Conservation (phyloP, 2,113 vertebrate genomes). For the Sterna hirundo region DNA sequence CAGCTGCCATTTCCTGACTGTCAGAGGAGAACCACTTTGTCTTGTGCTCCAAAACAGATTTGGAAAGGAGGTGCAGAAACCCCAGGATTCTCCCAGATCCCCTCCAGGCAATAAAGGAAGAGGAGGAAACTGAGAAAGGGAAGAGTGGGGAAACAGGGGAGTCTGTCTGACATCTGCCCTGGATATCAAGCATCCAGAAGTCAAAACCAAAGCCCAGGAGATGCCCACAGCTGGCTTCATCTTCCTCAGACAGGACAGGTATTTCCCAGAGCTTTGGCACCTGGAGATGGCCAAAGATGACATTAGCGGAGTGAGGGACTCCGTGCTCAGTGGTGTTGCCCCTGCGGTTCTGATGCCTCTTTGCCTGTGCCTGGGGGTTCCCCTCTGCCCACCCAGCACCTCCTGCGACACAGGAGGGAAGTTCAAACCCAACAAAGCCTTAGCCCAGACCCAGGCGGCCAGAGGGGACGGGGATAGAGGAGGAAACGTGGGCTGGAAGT, state of each 20-base stretch:
- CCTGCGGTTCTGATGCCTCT: neutral
- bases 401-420: neutral
- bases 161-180: too few relatives aligned
- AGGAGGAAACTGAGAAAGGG: neutral
- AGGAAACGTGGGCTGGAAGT: neutral
- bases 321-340: neutral
- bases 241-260: neutral
- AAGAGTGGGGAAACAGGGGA: neutral
- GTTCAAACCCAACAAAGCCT: neutral
- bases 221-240: neutral
- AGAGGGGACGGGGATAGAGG: neutral
- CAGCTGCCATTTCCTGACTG: neutral
- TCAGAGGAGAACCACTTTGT: neutral
- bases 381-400: fast-evolving
- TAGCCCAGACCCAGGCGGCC: neutral
- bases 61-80: neutral
- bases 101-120: neutral
- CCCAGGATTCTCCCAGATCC: neutral
- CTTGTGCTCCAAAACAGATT: neutral
- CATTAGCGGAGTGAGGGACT: neutral
- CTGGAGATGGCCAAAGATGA: neutral
- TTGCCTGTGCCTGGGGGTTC: neutral
- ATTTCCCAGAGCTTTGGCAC: neutral
- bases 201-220: neutral
- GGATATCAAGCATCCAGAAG: neutral